Base-by-base conservation (phyloP, 2,888 invertebrate genomes). In the Eristalis arbustorum region DNA sequence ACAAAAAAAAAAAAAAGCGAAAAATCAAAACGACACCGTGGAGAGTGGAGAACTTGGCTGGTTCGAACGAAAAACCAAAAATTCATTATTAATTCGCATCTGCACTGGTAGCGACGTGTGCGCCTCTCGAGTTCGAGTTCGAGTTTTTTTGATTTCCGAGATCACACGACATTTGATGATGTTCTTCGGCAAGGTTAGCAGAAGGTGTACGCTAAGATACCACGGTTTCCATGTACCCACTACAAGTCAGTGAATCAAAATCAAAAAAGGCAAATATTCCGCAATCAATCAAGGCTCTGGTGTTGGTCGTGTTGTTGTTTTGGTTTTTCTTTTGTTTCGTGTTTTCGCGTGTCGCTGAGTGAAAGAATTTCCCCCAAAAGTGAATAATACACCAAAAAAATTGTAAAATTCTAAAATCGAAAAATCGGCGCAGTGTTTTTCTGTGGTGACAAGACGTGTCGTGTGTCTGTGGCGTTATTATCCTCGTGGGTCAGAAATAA, bases 171-270 rank as follows among this genome's bases (percentile, higher is more conserved):
- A 62, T 31, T 63, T 61, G 13, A 56, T 66, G 64, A 42, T 66
- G 37, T 66, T 25, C 49, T 18, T 18, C 49, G 18, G 18, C 37
- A 59, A 79, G 62, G 40, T 63, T 57, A 64, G 72, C 28, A 71
- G 23, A 71, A 68, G 69, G 67, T 80, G 59, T 59, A 42, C 66
- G 62, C 72, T 75, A 80, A 76, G 64, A 75, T 67, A 49, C 49
- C 18, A 84, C 66, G 85, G 82, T 82, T 85, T 81, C 85, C 73
- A 64, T 40, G 72, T 77, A 73, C 73, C 77, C 73, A 40, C 64
- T 49, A 34, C 63, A 31, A 18, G 23, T 49, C 8, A 76, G 72
- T 77, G 72, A 80, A 68, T 73, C 56, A 81, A 76, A 76, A 81
- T 85, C 49, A 56, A 34, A 69, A 34, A n/a, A n/a, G n/a, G 11